phyloP scores from a whole-genome alignment of 1,140 invertebrate species.

The Drosophila bocqueti region DNA sequence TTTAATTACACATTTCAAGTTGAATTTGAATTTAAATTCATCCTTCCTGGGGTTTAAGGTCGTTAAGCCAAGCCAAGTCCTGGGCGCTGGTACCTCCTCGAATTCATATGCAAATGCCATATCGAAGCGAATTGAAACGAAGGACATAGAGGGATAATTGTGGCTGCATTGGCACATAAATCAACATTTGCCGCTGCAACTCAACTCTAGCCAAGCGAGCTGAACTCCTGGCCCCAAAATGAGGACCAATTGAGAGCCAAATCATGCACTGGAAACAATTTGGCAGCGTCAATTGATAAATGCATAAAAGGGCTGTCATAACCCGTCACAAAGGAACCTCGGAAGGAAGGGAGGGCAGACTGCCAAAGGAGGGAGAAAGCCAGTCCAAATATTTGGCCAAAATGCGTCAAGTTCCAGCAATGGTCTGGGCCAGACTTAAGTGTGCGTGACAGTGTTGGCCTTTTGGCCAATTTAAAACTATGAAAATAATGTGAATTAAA shows the following conservation, averaged over 20 bases:
- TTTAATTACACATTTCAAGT: slow-evolving; percentile 79
- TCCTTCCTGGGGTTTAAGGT: slow-evolving; percentile 30
- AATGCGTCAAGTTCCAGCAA: slow-evolving; percentile 66
- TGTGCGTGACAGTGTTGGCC: slow-evolving; percentile 29
- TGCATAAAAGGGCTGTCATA: slow-evolving; percentile 57
- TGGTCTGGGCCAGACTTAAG: slow-evolving; percentile 29
- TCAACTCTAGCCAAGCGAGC: slow-evolving; percentile 1
- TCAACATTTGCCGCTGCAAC: slow-evolving; percentile 57
- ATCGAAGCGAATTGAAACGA: slow-evolving; percentile 35
- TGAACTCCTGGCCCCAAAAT: slow-evolving; percentile 29
- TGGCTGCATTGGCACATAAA: slow-evolving; percentile 69
- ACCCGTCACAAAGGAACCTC: not conserved
- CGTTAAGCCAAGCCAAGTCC: slow-evolving; percentile 62
- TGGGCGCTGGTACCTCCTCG: not conserved
- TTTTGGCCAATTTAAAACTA: not conserved
- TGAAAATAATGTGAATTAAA: no score
- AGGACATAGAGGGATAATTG: slow-evolving; percentile 60
- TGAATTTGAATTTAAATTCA: slow-evolving; percentile 54
- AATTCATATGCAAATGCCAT: slow-evolving; percentile 58
- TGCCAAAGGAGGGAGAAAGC: slow-evolving; percentile 36
- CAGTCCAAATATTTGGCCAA: slow-evolving; percentile 76
- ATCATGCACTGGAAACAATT: slow-evolving; percentile 72
- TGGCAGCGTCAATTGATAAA: slow-evolving; percentile 53
- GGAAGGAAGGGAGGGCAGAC: not conserved
- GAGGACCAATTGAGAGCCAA: slow-evolving; percentile 50